A percentile compares a stretch with the other conserved stretches of the same genome.
Conservation (phyloP, 1,140 invertebrate genomes). For the Macrotrachela quadricornifera region DNA sequence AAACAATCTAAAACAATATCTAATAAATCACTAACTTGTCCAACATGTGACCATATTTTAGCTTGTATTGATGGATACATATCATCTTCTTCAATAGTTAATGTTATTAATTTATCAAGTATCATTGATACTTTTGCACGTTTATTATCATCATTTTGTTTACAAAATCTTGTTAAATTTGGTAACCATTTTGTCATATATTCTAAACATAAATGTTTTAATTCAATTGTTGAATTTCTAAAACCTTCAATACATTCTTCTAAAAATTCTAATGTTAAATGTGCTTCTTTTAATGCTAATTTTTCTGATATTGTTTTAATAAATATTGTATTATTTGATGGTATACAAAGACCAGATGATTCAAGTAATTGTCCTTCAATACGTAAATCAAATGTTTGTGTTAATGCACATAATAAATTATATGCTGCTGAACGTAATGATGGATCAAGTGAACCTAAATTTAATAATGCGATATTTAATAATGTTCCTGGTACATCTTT, state of each 20-base stretch:
- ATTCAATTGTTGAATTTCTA: conserved; percentile 61
- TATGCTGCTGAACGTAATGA: conserved; percentile 82
- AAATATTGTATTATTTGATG: conserved; percentile 91
- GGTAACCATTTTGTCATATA: conserved; percentile 96
- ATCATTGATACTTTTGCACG: conserved; percentile 78
- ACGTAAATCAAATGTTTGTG: conserved; percentile 85
- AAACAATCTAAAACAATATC: conserved; percentile 92
- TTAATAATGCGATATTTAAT: conserved; percentile 77
- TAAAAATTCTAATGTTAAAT: conserved; percentile 80
- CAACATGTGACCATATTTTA: conserved; percentile 94
- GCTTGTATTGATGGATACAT: conserved; percentile 98
- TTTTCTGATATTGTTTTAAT: conserved; percentile 92
- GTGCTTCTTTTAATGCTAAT: conserved; percentile 68
- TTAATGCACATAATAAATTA: conserved; percentile 80
- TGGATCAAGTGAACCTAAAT: conserved; percentile 81
- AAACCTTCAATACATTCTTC: conserved; percentile 83
- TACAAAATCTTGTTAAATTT: conserved; percentile 79
- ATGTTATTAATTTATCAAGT: conserved; percentile 72
- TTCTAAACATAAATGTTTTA: conserved; percentile 88
- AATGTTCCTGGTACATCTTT: conserved; percentile 91
- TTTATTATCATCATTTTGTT: conserved; percentile 68
- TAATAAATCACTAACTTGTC: conserved; percentile 73
- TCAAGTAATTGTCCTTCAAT: conserved; percentile 86
- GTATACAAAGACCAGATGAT: conserved; percentile 79
- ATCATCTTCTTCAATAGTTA: conserved; percentile 87